Conservation (phyloP, 2,797 vertebrate species). For the Taenioides sp. region DNA sequence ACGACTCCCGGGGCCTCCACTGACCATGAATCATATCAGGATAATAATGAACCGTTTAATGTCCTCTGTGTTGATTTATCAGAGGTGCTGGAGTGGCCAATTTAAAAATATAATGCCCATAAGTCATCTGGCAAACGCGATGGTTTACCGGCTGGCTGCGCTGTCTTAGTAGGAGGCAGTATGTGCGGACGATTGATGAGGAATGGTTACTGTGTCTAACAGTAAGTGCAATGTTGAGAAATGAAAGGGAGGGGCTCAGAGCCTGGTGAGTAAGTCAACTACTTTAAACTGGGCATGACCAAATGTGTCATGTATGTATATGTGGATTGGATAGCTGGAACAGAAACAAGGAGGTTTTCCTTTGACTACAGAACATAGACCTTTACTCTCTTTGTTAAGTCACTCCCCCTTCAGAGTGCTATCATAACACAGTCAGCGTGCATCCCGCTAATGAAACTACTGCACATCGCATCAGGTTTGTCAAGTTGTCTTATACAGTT, state of each 20-base stretch:
- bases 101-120: conserved; percentile 74
- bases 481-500: no score
- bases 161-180: conserved; percentile 5
- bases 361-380: background rate
- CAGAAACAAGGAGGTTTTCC: background rate
- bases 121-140: conserved; percentile 60
- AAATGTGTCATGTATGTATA: background rate
- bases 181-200: conserved; percentile 8
- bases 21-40: conserved; percentile 78
- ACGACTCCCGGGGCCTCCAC: conserved; percentile 19
- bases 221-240: background rate
- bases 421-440: no score
- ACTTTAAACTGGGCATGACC: background rate
- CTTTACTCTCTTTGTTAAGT: no score
- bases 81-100: conserved; percentile 73
- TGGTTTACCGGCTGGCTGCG: conserved; percentile 20
- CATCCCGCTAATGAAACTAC: no score
- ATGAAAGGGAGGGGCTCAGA: background rate
- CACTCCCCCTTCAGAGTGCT: no score
- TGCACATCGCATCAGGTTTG: no score
- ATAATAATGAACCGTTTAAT: conserved; percentile 85
- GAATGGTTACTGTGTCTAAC: conserved; percentile 8
- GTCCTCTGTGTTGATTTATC: conserved; percentile 85
- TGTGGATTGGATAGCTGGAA: background rate
- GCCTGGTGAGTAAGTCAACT: background rate